Evolutionary conservation across 2,113 vertebrate genomes (phyloP).

Genomic region (Crotophaga sulcirostris): DNA sequence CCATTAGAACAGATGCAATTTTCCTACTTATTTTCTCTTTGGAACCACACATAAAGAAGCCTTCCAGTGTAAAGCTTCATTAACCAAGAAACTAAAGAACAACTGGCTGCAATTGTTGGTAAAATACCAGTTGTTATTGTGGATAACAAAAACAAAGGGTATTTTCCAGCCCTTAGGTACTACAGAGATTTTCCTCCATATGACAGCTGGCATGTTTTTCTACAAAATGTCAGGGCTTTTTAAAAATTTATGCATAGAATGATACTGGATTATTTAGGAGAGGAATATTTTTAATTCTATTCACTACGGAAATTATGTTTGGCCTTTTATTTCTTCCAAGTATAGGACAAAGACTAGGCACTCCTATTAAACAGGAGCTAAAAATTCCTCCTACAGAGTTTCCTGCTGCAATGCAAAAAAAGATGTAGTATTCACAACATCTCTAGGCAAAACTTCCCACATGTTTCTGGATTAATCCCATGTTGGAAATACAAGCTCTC

Average conservation of each 20-base stretch:
- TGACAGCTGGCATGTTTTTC: not conserved
- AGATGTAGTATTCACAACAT: no score
- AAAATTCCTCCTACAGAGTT: no score
- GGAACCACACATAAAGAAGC: not conserved
- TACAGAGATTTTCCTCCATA: not conserved
- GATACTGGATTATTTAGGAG: not conserved
- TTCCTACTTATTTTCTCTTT: not conserved
- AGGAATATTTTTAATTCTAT: not conserved
- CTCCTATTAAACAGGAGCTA: no score
- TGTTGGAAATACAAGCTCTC: no score
- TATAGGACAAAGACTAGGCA: not conserved
- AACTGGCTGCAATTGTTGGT: not conserved
- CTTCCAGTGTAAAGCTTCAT: not conserved
- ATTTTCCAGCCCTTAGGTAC: not conserved
- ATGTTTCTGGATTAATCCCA: no score
- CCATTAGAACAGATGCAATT: not conserved
- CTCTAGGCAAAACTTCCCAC: no score
- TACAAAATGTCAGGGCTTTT: not conserved
- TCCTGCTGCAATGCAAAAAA: no score
- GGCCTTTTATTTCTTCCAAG: not conserved
- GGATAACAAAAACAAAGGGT: not conserved
- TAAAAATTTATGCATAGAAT: not conserved
- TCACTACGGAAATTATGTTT: not conserved
- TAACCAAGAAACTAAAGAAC: conserved; percentile 1
- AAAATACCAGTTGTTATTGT: not conserved